A percentile compares a stretch with the other conserved stretches of the same genome.
phyloP scores from a whole-genome alignment of 2,113 vertebrate species.

The Pongo abelii region DNA sequence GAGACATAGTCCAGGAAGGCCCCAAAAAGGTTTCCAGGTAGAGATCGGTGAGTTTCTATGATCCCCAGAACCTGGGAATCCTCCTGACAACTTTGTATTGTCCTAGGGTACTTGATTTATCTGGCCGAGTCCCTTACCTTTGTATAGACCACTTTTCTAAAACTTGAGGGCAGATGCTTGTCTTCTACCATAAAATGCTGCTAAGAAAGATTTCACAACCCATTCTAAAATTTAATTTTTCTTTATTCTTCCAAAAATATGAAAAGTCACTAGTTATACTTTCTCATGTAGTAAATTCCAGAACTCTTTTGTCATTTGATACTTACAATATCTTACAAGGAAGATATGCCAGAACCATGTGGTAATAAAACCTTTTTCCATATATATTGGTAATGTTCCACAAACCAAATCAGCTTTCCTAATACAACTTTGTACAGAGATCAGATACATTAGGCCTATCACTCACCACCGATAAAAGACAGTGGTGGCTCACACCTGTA shows the following conservation, averaged over 20 bases:
- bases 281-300: background rate
- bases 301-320: slow-evolving; percentile 2
- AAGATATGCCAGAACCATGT: background rate
- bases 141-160: background rate
- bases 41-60: background rate
- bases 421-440: background rate
- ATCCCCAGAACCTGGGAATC: background rate
- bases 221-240: background rate
- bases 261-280: background rate
- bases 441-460: background rate
- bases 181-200: background rate
- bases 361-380: background rate
- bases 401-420: background rate
- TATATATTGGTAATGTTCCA: background rate
- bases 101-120: background rate
- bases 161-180: background rate
- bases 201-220: background rate
- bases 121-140: background rate
- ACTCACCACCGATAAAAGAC: background rate
- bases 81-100: background rate
- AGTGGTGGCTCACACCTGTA: background rate
- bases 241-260: slow-evolving; percentile 5
- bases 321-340: background rate
- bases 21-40: background rate
- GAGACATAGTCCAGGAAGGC: background rate